These are phyloP conservation scores for Frankliniella intonsa DNA, from an alignment of 2,888 invertebrate genomes.

Conservation along the genomic window DNA sequence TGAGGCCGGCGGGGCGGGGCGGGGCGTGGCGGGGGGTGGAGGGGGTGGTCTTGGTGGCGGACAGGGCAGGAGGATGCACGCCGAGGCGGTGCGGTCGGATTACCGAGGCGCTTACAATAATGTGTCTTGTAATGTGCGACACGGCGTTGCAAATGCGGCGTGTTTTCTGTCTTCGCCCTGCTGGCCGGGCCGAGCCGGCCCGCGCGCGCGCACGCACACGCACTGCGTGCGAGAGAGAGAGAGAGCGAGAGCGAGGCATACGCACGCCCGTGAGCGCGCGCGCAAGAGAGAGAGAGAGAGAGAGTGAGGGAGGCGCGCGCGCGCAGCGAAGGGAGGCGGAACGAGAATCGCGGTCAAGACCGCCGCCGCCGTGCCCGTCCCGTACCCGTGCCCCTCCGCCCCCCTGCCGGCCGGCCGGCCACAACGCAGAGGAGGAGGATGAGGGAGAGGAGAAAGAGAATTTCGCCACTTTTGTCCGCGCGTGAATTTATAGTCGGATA, in stretches of 20 bases:
- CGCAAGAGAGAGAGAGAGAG: not conserved
- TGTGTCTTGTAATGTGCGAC: conserved; percentile 24
- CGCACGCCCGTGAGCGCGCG: not conserved
- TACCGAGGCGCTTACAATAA: conserved; percentile 26
- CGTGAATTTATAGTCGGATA: conserved; percentile 12
- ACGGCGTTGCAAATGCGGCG: conserved; percentile 23
- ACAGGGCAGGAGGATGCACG: not conserved
- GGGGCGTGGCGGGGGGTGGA: too few relatives aligned
- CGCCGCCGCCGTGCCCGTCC: not conserved
- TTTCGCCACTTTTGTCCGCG: conserved; percentile 15
- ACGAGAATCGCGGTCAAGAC: conserved; percentile 20
- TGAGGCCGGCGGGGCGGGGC: too few relatives aligned
- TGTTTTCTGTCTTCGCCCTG: conserved; percentile 13
- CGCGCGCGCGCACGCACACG: not conserved
- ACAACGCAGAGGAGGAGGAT: not conserved
- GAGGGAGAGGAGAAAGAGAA: not conserved
- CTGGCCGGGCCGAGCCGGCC: not conserved
- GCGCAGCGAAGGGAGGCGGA: too few relatives aligned
- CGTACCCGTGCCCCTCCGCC: not conserved
- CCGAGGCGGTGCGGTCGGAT: not conserved
- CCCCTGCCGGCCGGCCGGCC: not conserved
- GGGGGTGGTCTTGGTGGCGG: not conserved
- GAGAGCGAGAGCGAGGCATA: not conserved
- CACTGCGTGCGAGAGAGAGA: not conserved
- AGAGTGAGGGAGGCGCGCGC: not conserved